Evolutionary conservation across 1,140 invertebrate genomes (phyloP), one percentile per base, ranked within the genome.

Genomic region (Drosophila mojavensis): DNA sequence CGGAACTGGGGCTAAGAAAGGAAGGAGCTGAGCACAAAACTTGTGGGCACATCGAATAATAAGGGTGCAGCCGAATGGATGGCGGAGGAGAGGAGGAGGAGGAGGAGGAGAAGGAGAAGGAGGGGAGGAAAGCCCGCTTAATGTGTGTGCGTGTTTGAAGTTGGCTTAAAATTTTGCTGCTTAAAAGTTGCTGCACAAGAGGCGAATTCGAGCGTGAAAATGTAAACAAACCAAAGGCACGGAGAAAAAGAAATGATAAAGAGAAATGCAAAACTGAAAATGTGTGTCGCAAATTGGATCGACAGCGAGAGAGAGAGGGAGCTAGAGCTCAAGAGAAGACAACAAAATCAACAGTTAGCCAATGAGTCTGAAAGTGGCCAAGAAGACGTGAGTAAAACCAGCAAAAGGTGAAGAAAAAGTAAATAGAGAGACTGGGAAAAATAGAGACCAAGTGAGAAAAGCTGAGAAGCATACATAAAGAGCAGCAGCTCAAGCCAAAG

Each of bases 341-440:
- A 74, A 67, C 84, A 80, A 88, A 88, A 84, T 88, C 84, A 88
- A 88, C 84, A 88, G 84, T 89, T 88, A 88, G 84, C 84, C 84
- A 89, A 89, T 88, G 84, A 88, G 84, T 79, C 83, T 88, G 76
- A 80, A 86, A 82, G 80, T 73, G 65, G 76, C 76, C 71, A 71
- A 50, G 45, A 33, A 45, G 20, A 50, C 47, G 2, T 13, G 13
- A 4, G 36, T 39, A 11, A 11, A 39, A 39, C 6, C 36, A 36
- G 59, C 10, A 43, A 56, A 41, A 65, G 24, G 41, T 41, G 33
- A 65, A 53, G 3, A 61, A 10, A 6, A 10, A 64, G 51, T 13
- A 47, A 17, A 47, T 9, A 33, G 24, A 28, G 4, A 50, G 10
- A 4, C 0, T 2, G 3, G 39, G 33, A 36, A 20, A 20, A 9